A percentile compares a stretch with the other conserved stretches of the same genome.
Conservation (phyloP, 2,888 invertebrate genomes). For the Alitta virens region DNA sequence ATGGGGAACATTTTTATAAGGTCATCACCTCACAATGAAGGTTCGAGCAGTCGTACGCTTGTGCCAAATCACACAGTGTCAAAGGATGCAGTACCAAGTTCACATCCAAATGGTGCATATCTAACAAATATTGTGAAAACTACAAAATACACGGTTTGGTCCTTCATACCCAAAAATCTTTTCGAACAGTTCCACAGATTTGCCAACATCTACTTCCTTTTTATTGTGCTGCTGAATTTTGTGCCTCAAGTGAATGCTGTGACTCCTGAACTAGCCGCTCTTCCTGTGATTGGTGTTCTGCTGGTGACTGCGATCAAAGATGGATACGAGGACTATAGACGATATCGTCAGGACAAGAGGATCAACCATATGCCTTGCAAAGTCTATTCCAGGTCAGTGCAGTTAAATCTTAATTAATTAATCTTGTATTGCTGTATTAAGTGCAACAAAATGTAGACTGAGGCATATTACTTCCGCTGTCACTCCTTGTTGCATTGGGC, state of each 20-base stretch:
- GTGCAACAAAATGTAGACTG: background rate
- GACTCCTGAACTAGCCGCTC: slow-evolving; percentile 92
- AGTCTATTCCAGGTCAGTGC: slow-evolving; percentile 82
- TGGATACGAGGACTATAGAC: slow-evolving; percentile 86
- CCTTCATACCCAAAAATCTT: slow-evolving; percentile 92
- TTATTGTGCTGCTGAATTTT: slow-evolving; percentile 94
- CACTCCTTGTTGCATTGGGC: too few relatives aligned
- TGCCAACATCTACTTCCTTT: slow-evolving; percentile 96
- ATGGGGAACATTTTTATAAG: background rate
- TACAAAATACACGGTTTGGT: slow-evolving; percentile 81
- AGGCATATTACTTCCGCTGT: too few relatives aligned
- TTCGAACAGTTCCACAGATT: slow-evolving; percentile 97
- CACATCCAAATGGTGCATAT: slow-evolving; percentile 16
- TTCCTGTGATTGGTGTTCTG: slow-evolving; percentile 90
- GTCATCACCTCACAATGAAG: background rate
- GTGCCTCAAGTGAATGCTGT: slow-evolving; percentile 83
- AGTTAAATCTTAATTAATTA: background rate
- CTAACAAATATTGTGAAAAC: slow-evolving; percentile 40
- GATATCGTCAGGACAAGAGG: slow-evolving; percentile 86
- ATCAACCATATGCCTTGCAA: slow-evolving; percentile 91
- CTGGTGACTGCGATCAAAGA: slow-evolving; percentile 93
- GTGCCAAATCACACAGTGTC: slow-evolving; percentile 19
- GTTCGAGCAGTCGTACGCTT: background rate
- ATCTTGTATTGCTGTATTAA: too few relatives aligned
- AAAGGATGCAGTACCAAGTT: background rate